Evolutionary conservation across 2,113 vertebrate species (phyloP), one percentile per base, ranked within the genome.

Genomic region (Emydura subglobosa): DNA sequence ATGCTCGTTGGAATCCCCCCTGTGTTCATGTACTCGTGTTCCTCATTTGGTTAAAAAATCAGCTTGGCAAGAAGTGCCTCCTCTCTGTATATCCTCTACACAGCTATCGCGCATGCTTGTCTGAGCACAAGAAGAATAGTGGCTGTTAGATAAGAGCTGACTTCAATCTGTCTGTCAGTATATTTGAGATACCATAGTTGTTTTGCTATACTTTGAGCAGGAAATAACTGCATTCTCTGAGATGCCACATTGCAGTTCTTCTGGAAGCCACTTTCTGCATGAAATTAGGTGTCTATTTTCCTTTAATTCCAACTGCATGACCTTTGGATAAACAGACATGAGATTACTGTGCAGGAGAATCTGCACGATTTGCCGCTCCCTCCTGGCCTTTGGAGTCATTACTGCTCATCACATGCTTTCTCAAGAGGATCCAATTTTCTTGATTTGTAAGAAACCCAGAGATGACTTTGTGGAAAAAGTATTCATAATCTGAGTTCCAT

Each of bases 191-290:
- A 11, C n/a, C 68, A 31, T 10, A 47, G 3, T 4, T 55, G 2
- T 12, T 82, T 83, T 59, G 79, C 49, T 93, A 65, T 27, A 84
- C 82, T 25, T 27, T 92, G 31, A 78, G 34, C 8, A 10, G 10
- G 39, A 76, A 76, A 44, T 76, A 76, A 76, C 24, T 44, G 42
- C n/a, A 76, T 44, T 39, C 39, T 74, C 19, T 44, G 42, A 44
- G 44, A 76, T 76, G 42, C 72, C 42, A 39, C 0, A 4, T 12
- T 79, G 4, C 3, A 2, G 14, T 86, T 83, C n/a, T 17, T 42
- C 54, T 72, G 53, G 68, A 55, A 0, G 2, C 0, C 0, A 6
- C 68, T 74, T 42, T 74, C 7, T 65, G 31, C 31, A 65, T 65
- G 21, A 42, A 22, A 39, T 74, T 42, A 74, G 68, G n/a, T 74